Percentiles rank a stretch among this genome's conserved stretches.
Conservation (phyloP, 1,140 invertebrate species). For the Drosophila pruinosa region DNA sequence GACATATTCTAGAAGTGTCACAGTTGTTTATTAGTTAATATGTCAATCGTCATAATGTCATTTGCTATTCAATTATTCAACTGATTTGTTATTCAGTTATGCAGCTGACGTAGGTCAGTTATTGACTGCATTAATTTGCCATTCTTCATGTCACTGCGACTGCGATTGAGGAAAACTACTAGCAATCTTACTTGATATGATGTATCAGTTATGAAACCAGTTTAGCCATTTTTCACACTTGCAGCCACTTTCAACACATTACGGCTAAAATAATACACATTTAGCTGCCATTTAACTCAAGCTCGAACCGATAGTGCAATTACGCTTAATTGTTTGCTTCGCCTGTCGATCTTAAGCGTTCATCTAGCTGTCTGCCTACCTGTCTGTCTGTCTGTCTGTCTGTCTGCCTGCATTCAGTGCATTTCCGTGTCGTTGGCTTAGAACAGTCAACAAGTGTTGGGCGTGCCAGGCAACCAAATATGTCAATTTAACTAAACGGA, state of each 20-base stretch:
- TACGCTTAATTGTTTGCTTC: constrained; percentile 60
- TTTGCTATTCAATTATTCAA: constrained; percentile 16
- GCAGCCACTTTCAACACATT: constrained; percentile 39
- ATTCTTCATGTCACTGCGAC: constrained; percentile 49
- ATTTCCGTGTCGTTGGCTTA: constrained; percentile 45
- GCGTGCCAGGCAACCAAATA: neutral
- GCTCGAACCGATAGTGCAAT: constrained; percentile 44
- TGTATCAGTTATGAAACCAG: constrained; percentile 51
- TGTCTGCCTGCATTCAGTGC: constrained; percentile 9
- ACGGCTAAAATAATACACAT: constrained; percentile 56
- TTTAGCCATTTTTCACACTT: constrained; percentile 54
- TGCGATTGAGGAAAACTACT: constrained; percentile 73
- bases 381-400: neutral
- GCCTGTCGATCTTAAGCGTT: too few species aligned
- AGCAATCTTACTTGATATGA: neutral
- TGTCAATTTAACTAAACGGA: constrained; percentile 1
- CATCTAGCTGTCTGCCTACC: neutral
- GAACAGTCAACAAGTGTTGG: neutral
- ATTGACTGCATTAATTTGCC: constrained; percentile 44
- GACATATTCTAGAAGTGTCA: neutral
- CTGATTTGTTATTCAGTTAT: constrained; percentile 27
- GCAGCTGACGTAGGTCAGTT: constrained; percentile 60
- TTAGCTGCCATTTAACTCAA: constrained; percentile 51
- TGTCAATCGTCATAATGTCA: constrained; percentile 12
- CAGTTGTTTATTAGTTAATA: neutral